phyloP scores from a whole-genome alignment of 1,140 invertebrate genomes.

The Zaprionus camerounensis region DNA sequence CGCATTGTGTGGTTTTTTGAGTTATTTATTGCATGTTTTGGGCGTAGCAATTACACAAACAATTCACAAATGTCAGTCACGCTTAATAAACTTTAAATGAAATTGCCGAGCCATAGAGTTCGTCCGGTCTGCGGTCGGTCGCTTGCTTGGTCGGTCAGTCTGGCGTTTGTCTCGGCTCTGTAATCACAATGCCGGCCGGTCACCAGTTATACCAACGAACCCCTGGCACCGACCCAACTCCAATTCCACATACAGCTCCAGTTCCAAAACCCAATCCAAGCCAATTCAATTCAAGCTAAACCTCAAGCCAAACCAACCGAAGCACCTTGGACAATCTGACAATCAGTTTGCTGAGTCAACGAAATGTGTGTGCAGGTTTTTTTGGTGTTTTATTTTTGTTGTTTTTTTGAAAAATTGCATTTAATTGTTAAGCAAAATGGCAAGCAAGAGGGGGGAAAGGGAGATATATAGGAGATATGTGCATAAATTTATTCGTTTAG shows the following conservation, averaged over 20 bases:
- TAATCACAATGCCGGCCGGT: slow-evolving; percentile 79
- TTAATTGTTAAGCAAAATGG: slow-evolving; percentile 81
- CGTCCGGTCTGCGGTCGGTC: slow-evolving; percentile 32
- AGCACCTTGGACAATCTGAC: slow-evolving; percentile 58
- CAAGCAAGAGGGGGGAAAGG: slow-evolving; percentile 40
- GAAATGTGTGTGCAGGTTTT: slow-evolving; percentile 40
- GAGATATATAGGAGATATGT: slow-evolving; percentile 32
- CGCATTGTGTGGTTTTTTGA: slow-evolving; percentile 38
- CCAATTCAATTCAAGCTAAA: slow-evolving; percentile 27
- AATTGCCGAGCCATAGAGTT: slow-evolving; percentile 68
- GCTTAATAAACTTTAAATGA: slow-evolving; percentile 79
- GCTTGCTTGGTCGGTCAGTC: slow-evolving; percentile 26
- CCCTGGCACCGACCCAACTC: slow-evolving; percentile 1
- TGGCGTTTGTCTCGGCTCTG: slow-evolving; percentile 44
- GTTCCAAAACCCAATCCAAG: background rate
- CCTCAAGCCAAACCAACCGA: slow-evolving; percentile 31
- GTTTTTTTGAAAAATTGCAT: slow-evolving; percentile 66
- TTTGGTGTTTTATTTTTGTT: slow-evolving; percentile 40
- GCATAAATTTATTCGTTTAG: slow-evolving; percentile 28
- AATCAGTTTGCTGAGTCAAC: slow-evolving; percentile 68
- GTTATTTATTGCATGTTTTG: slow-evolving; percentile 54
- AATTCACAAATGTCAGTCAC: slow-evolving; percentile 78
- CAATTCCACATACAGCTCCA: background rate
- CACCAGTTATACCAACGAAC: slow-evolving; percentile 32
- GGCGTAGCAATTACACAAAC: slow-evolving; percentile 60